A percentile compares a stretch with the other conserved stretches of the same genome.
phyloP scores from a whole-genome alignment of 2,888 invertebrate species.

The Nomada hirtipes region DNA sequence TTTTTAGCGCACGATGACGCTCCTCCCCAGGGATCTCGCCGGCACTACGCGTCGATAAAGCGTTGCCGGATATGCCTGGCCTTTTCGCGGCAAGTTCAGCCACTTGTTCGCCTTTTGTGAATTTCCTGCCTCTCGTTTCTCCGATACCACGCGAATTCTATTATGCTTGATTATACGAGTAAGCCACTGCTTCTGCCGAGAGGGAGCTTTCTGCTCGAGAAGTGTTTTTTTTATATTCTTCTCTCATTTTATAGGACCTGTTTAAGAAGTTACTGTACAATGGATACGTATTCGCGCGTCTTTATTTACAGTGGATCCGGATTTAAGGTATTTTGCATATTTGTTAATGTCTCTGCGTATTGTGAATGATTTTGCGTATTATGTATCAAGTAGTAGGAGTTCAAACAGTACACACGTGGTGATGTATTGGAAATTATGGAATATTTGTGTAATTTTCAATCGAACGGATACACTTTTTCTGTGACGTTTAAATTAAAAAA shows the following conservation, averaged over 20 bases:
- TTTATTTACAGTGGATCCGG: not conserved
- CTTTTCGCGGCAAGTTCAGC: not conserved
- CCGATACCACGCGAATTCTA: not conserved
- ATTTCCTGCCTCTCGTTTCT: not conserved
- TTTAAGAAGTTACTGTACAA: too few species aligned
- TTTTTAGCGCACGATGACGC: slow-evolving; percentile 20
- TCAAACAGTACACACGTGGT: too few species aligned
- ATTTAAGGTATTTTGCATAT: too few species aligned
- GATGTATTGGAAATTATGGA: too few species aligned
- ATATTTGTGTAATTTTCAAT: too few species aligned
- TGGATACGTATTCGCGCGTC: not conserved
- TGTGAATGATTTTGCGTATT: too few species aligned
- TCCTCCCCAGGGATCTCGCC: slow-evolving; percentile 2
- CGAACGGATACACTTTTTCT: not conserved
- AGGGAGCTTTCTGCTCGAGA: not conserved
- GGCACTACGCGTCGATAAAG: slow-evolving; percentile 27
- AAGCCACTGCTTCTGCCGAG: not conserved
- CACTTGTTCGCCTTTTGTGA: slow-evolving; percentile 16
- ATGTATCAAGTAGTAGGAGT: too few species aligned
- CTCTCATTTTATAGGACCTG: not conserved
- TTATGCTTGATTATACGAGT: not conserved
- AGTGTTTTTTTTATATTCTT: not conserved
- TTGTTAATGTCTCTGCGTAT: too few species aligned
- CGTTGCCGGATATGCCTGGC: slow-evolving; percentile 4
- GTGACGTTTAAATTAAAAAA: not conserved